phyloP scores from a whole-genome alignment of 2,888 invertebrate species.

The Lepetodrilus schrolli region DNA sequence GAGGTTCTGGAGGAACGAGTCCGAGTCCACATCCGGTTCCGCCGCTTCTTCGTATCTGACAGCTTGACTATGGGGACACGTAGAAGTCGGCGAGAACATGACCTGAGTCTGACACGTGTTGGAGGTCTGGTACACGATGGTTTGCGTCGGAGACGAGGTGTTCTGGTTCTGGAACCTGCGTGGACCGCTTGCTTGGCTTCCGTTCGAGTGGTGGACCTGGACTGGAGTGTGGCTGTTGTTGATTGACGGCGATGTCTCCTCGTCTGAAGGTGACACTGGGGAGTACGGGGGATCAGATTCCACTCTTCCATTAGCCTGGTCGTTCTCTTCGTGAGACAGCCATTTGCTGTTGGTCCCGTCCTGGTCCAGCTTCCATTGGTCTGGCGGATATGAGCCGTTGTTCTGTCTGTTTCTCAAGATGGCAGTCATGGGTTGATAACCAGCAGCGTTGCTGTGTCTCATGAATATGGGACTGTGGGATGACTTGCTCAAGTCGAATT shows the following conservation, averaged over 20 bases:
- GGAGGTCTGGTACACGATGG: neutral
- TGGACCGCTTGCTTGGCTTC: neutral
- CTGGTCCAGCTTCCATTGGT: neutral
- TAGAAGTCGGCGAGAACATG: neutral
- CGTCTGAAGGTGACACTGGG: neutral
- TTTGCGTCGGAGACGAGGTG: neutral
- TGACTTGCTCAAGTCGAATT: slow-evolving; percentile 8
- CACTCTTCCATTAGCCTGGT: neutral
- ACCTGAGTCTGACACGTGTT: neutral
- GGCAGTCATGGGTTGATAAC: neutral
- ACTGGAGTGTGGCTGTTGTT: neutral
- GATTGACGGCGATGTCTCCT: neutral
- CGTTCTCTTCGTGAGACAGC: neutral
- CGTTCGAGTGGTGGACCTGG: neutral
- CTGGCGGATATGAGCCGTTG: neutral
- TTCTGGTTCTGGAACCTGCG: neutral
- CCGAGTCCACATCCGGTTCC: neutral
- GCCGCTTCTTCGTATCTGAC: neutral
- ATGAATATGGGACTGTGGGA: slow-evolving; percentile 20
- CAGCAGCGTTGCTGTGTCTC: slow-evolving; percentile 13
- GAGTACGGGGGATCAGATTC: neutral
- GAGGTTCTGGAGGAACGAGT: neutral
- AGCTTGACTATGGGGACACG: neutral
- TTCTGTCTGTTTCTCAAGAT: neutral
- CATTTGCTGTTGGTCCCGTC: neutral